A percentile compares a stretch with the other conserved stretches of the same genome.
Evolutionary conservation across 2,797 vertebrate species (phyloP).

Genomic region (Arctocebus calabarensis): DNA sequence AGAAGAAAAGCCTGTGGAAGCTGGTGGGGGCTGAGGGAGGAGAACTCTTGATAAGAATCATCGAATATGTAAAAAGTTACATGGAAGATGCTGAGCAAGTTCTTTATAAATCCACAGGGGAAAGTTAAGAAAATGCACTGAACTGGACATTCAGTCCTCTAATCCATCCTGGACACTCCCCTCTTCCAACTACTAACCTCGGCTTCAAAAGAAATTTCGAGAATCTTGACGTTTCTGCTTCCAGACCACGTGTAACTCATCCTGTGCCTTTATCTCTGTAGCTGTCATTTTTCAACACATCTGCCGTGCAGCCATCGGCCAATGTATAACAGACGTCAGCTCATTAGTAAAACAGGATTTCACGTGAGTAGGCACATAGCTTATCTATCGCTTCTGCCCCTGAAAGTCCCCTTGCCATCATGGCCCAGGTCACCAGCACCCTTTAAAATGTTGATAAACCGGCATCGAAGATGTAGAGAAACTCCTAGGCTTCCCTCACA

Average conservation of each 20-base stretch:
- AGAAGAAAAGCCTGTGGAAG: background rate
- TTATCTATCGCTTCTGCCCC: background rate
- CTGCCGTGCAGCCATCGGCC: background rate
- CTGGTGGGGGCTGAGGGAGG: background rate
- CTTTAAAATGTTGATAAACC: background rate
- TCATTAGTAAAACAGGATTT: constrained; percentile 13
- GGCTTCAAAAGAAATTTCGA: background rate
- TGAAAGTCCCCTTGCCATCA: background rate
- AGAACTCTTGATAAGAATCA: background rate
- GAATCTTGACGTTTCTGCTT: background rate
- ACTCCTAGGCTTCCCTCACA: background rate
- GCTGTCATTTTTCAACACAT: background rate
- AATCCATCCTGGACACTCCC: background rate
- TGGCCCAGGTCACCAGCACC: background rate
- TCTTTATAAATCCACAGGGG: background rate
- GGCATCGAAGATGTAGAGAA: background rate
- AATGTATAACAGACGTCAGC: background rate
- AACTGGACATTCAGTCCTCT: background rate
- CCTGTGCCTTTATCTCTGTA: background rate
- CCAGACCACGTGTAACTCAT: background rate
- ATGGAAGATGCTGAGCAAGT: background rate
- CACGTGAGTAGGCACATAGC: background rate
- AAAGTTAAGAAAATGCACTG: background rate
- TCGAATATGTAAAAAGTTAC: background rate
- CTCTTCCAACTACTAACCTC: background rate